Evolutionary conservation across 2,113 vertebrate species (phyloP).

Genomic region (Amphiprion ocellaris): DNA sequence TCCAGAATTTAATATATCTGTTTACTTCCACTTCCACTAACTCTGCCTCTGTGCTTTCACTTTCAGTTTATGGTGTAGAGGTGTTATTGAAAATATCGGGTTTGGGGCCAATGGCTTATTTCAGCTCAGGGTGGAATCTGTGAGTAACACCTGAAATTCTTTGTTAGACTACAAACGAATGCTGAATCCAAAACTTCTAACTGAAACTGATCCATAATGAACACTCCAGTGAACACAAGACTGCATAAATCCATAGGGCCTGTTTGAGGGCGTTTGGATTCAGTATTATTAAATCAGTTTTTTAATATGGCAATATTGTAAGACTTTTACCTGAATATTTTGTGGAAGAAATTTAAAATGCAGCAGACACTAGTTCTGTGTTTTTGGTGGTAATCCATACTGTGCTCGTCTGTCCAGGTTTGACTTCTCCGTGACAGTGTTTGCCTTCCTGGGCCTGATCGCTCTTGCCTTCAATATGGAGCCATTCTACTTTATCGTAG

Average conservation of each 20-base stretch:
- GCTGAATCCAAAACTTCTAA: not conserved
- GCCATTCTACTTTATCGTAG: slow-evolving; percentile 97
- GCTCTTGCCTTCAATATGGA: slow-evolving; percentile 94
- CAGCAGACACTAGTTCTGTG: not conserved
- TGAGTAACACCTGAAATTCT: slow-evolving; percentile 81
- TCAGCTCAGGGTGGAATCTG: slow-evolving; percentile 98
- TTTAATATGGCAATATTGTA: not conserved
- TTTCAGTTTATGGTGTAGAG: slow-evolving; percentile 91
- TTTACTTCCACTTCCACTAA: not conserved
- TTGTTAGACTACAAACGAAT: not conserved
- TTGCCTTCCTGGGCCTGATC: slow-evolving; percentile 95
- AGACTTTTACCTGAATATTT: not conserved
- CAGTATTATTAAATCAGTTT: not conserved
- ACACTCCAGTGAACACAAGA: not conserved
- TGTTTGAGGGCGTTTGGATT: slow-evolving; percentile 8
- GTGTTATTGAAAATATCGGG: slow-evolving; percentile 94
- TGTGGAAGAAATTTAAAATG: not conserved
- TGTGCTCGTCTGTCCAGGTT: slow-evolving; percentile 84
- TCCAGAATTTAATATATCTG: not conserved
- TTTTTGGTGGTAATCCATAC: not conserved
- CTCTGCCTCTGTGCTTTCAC: slow-evolving; percentile 41
- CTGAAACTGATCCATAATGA: not conserved
- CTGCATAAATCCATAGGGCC: not conserved
- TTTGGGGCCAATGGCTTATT: slow-evolving; percentile 93
- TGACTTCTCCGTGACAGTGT: slow-evolving; percentile 94